Percentiles rank a stretch among this genome's conserved stretches.
phyloP scores from a whole-genome alignment of 2,888 invertebrate species.

The Elgonia sp. region DNA sequence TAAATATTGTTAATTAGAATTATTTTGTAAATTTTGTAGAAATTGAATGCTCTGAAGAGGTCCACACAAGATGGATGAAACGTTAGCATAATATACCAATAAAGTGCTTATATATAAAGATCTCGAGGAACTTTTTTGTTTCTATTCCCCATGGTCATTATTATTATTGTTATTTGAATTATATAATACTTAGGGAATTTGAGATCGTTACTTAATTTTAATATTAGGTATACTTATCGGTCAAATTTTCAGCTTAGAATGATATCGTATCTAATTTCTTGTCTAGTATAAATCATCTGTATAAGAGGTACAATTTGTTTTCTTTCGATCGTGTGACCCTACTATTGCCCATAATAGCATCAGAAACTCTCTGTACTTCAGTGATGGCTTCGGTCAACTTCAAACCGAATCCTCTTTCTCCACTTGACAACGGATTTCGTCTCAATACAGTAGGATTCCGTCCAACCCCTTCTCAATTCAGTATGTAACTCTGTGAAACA shows the following conservation, averaged over 20 bases:
- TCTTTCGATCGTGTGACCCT: conserved; percentile 30
- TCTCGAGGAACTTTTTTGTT: too few species aligned
- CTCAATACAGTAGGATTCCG: conserved; percentile 13
- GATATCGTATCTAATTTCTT: conserved; percentile 8
- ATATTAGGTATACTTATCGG: background rate
- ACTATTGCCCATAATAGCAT: conserved; percentile 30
- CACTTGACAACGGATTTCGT: conserved; percentile 20
- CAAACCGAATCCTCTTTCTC: conserved; percentile 28
- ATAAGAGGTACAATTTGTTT: conserved; percentile 18
- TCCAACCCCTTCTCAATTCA: background rate
- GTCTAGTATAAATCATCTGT: background rate
- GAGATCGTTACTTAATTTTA: too few species aligned
- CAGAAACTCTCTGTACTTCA: conserved; percentile 4
- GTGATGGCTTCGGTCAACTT: conserved; percentile 21
- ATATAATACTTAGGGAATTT: too few species aligned
- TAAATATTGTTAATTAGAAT: too few species aligned
- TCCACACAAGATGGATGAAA: too few species aligned
- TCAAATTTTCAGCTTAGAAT: background rate
- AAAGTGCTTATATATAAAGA: too few species aligned
- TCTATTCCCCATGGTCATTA: too few species aligned
- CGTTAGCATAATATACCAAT: too few species aligned
- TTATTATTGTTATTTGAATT: too few species aligned
- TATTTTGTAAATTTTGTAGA: too few species aligned
- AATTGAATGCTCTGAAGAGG: too few species aligned
- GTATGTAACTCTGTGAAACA: conserved; percentile 17